These are phyloP conservation scores for Heterodera schachtii DNA, from an alignment of 1,140 invertebrate genomes.

Conservation along the genomic window DNA sequence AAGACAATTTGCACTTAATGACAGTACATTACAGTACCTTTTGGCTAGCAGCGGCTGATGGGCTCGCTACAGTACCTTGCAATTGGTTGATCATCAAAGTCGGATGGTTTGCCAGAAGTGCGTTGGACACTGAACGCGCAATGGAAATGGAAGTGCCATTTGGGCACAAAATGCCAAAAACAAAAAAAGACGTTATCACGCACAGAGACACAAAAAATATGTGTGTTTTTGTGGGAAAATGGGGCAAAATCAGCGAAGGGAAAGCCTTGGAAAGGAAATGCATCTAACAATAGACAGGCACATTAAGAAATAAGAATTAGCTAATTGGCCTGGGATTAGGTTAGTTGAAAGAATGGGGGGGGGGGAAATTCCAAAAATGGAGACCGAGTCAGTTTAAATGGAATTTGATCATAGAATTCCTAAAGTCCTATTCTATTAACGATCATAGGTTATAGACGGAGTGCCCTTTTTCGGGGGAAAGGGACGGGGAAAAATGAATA, in stretches of 20 bases:
- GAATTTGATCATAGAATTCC: too few species aligned
- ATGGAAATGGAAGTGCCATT: background rate
- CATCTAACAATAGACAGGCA: background rate
- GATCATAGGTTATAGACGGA: too few species aligned
- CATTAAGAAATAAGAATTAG: too few species aligned
- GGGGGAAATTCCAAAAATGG: too few species aligned
- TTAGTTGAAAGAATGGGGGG: too few species aligned
- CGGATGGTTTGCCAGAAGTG: background rate
- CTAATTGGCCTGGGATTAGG: too few species aligned
- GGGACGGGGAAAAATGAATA: too few species aligned
- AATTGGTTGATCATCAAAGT: background rate
- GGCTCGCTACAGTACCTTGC: background rate
- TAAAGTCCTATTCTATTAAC: too few species aligned
- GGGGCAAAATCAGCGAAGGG: constrained; percentile 10
- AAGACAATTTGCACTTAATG: too few species aligned
- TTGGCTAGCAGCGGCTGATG: background rate
- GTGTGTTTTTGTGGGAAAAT: background rate
- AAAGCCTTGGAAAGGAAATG: background rate
- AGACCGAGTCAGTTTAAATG: too few species aligned
- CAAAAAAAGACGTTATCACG: background rate
- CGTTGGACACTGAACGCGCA: background rate
- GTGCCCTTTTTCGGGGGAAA: too few species aligned
- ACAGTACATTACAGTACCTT: background rate
- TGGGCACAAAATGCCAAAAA: background rate
- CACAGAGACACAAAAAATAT: background rate